Evolutionary conservation across 2,888 invertebrate genomes (phyloP), one percentile per base, ranked within the genome.

Genomic region (Cephonodes hylas): DNA sequence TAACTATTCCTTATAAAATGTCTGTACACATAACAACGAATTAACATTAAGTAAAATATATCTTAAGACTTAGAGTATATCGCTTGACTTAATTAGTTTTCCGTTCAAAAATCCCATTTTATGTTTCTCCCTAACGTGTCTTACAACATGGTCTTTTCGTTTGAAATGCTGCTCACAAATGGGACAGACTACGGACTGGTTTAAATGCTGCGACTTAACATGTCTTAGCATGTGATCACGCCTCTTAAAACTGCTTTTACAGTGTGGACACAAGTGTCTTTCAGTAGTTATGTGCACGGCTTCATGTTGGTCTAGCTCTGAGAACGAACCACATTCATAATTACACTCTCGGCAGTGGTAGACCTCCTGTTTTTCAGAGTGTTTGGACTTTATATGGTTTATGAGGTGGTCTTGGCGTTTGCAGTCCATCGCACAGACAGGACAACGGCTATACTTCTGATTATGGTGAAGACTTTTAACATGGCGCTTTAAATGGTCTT

Each of bases 211-310:
- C 0, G 84, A 80, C 25, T 84, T 85, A 0, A 84, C 65, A 59
- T 88, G 88, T 3, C 88, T 69, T 0, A 85, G 31, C 84, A 88
- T 83, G 34, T 88, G 88, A 58, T 88, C 88, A 6, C 80, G 64
- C 0, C 88, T 64, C 38, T 87, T 88, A 48, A 86, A 88, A 0
- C 75, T 72, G 0, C 76, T 72, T 0, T 76, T 65, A 59, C 88
- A 88, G 4, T 83, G 77, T 0, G 74, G 67, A 38, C 88, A 88
- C 0, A 71, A 3, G 42, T 86, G 85, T 4, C 79, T 69, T 0
- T 79, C 78, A 0, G 69, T 63, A 0, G 69, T 23, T 0, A 53
- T 15, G 18, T 53, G 53, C 3, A 18, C 31, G 3, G 27, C 3
- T 4, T 53, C 53, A 53, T 53, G 53, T 1, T 8, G 27, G 8